These are phyloP conservation scores for Drosophila nigritarsus DNA, from an alignment of 2,888 invertebrate species.

Conservation along the genomic window DNA sequence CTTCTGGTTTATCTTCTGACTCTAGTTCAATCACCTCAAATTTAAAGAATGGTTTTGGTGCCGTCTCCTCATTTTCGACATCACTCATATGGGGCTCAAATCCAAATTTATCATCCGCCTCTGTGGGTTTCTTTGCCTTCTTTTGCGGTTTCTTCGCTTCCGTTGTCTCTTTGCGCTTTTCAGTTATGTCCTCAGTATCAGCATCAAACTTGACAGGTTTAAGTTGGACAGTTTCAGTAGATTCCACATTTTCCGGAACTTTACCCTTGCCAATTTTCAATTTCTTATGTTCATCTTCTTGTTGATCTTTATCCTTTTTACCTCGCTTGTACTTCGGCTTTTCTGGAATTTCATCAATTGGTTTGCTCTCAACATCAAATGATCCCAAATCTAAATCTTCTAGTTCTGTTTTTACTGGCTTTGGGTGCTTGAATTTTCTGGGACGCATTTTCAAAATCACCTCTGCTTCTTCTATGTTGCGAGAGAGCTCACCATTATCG, in stretches of 20 bases:
- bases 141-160: constrained; percentile 63
- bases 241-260: constrained; percentile 77
- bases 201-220: constrained; percentile 72
- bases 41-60: constrained; percentile 69
- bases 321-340: constrained; percentile 83
- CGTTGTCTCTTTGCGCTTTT: constrained; percentile 33
- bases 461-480: constrained; percentile 89
- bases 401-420: constrained; percentile 86
- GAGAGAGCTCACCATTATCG: constrained; percentile 89
- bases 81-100: constrained; percentile 62
- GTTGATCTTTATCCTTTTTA: constrained; percentile 67
- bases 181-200: constrained; percentile 28
- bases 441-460: constrained; percentile 87
- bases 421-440: constrained; percentile 87
- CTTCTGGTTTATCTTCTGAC: constrained; percentile 57
- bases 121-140: constrained; percentile 60
- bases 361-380: constrained; percentile 70
- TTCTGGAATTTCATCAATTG: constrained; percentile 68
- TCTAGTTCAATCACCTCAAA: constrained; percentile 75
- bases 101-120: constrained; percentile 50
- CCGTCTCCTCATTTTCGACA: constrained; percentile 49
- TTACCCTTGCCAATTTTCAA: constrained; percentile 81
- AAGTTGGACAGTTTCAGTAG: constrained; percentile 80
- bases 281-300: constrained; percentile 64
- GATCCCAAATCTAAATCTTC: constrained; percentile 85